A percentile compares a stretch with the other conserved stretches of the same genome.
Conservation (phyloP, 2,113 vertebrate species). For the Nerophis lumbriciformis region DNA sequence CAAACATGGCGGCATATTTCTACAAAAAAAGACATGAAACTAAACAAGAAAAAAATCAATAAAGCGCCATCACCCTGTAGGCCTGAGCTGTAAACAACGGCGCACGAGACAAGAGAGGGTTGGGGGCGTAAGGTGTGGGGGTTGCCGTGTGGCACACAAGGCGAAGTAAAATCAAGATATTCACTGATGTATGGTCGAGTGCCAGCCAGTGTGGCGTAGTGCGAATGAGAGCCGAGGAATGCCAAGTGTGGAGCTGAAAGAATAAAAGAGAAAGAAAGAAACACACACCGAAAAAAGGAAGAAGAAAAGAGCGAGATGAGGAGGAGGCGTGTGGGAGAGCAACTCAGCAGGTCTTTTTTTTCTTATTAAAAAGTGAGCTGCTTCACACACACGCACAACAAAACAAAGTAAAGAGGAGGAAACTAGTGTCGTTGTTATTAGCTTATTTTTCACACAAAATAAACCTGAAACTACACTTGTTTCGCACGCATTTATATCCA, state of each 20-base stretch:
- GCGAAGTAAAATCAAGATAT: constrained; percentile 68
- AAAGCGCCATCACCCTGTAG: constrained; percentile 32
- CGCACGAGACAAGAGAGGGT: constrained; percentile 38
- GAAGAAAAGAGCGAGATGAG: constrained; percentile 67
- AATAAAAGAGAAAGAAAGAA: constrained; percentile 34
- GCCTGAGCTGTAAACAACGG: constrained; percentile 58
- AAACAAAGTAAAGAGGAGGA: constrained; percentile 37
- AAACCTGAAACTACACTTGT: constrained; percentile 23
- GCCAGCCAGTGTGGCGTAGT: constrained; percentile 80
- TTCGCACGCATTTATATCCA: constrained; percentile 1
- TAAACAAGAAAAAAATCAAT: constrained; percentile 1
- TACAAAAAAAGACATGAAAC: neutral
- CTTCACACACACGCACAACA: neutral
- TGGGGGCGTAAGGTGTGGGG: constrained; percentile 3
- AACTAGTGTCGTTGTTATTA: constrained; percentile 4
- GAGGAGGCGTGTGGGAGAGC: constrained; percentile 63
- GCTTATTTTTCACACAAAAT: constrained; percentile 30
- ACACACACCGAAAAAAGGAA: constrained; percentile 51
- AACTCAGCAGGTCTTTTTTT: constrained; percentile 43
- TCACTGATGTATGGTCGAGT: constrained; percentile 79
- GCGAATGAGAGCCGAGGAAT: constrained; percentile 78
- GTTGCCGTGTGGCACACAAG: constrained; percentile 4
- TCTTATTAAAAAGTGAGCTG: neutral
- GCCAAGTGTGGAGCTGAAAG: constrained; percentile 75
- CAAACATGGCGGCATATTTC: constrained; percentile 39